Percentiles rank a stretch among this genome's conserved stretches.
These are phyloP conservation scores for Pocota personata DNA, from an alignment of 2,888 invertebrate species.

Conservation along the genomic window DNA sequence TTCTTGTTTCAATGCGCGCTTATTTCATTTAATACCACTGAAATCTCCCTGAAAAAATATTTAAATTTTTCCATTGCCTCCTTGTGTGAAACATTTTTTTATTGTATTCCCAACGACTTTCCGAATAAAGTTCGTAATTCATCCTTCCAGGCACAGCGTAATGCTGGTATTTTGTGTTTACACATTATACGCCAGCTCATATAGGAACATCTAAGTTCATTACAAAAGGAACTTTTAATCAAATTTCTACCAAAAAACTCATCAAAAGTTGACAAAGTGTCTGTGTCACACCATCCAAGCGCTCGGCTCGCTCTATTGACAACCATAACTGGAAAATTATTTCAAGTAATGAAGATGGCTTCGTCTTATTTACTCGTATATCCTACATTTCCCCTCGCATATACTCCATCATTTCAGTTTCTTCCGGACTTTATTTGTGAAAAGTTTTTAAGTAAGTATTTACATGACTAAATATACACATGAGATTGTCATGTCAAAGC, in stretches of 20 bases:
- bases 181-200: constrained; percentile 18
- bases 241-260: constrained; percentile 31
- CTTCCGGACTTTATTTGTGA: background rate
- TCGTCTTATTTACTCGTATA: no score
- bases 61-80: background rate
- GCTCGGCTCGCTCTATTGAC: background rate
- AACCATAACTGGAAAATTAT: constrained; percentile 16
- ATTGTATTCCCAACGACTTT: constrained; percentile 4
- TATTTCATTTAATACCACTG: no score
- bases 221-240: constrained; percentile 39
- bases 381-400: background rate
- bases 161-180: background rate
- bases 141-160: background rate
- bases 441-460: constrained; percentile 2
- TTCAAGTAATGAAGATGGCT: constrained; percentile 1
- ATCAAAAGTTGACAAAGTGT: constrained; percentile 43
- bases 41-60: no score
- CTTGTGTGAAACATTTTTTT: background rate
- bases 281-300: background rate
- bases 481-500: background rate
- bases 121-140: constrained; percentile 8
- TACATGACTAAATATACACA: constrained; percentile 12
- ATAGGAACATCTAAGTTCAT: constrained; percentile 10
- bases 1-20: no score
- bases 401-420: background rate